A percentile compares a stretch with the other conserved stretches of the same genome.
These are phyloP conservation scores for Sorex maritimensis DNA, from an alignment of 2,797 vertebrate species.

Conservation along the genomic window DNA sequence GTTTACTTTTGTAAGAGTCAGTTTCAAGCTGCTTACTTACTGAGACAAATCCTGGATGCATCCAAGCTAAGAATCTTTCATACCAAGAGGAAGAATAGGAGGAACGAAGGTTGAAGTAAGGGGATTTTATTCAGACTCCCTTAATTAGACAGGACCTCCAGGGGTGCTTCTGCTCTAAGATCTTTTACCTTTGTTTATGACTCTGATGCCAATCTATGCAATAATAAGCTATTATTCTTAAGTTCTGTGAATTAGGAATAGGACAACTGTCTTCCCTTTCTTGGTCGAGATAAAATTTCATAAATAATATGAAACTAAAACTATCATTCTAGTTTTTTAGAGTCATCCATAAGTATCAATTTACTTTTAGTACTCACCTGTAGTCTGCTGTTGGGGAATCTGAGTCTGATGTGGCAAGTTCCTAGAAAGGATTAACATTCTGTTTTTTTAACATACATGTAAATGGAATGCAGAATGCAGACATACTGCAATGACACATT, in stretches of 20 bases:
- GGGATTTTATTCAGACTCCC: conserved; percentile 61
- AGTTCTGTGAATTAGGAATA: conserved; percentile 68
- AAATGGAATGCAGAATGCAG: conserved; percentile 48
- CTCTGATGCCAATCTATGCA: conserved; percentile 52
- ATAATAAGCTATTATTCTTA: conserved; percentile 67
- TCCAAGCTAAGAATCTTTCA: conserved; percentile 80
- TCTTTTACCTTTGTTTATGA: conserved; percentile 69
- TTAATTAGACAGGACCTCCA: conserved; percentile 83
- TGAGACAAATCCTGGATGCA: conserved; percentile 82
- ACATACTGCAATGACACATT: conserved; percentile 35
- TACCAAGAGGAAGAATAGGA: conserved; percentile 77
- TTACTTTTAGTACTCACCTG: conserved; percentile 93
- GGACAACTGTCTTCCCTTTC: conserved; percentile 68
- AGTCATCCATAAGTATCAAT: conserved; percentile 16
- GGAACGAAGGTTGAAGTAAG: not conserved
- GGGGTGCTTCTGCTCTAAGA: conserved; percentile 69
- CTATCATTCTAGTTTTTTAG: conserved; percentile 60
- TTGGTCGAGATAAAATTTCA: conserved; percentile 45
- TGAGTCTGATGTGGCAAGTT: conserved; percentile 97
- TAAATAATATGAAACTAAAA: conserved; percentile 19
- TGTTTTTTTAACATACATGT: not conserved
- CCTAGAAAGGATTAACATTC: conserved; percentile 90
- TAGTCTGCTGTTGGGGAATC: conserved; percentile 97
- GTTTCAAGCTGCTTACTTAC: conserved; percentile 84
- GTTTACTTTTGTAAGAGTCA: conserved; percentile 83